Percentiles rank a stretch among this genome's conserved stretches.
Conservation (phyloP, 2,797 vertebrate genomes). For the Ataeniobius toweri region DNA sequence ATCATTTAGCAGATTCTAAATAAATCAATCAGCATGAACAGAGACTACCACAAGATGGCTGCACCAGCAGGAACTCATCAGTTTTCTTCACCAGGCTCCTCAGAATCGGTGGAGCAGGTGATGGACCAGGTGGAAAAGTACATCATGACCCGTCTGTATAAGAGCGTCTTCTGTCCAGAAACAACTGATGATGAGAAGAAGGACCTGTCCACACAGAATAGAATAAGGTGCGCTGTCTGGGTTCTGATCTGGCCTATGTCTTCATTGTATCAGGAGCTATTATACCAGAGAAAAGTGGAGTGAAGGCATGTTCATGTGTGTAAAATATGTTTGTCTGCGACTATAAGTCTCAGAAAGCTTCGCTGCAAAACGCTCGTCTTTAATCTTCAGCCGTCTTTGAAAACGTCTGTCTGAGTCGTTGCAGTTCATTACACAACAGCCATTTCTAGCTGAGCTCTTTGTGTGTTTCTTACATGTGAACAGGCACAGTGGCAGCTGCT, state of each 20-base stretch:
- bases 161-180: conserved; percentile 96
- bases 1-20: background rate
- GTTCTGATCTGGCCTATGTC: background rate
- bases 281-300: too few relatives aligned
- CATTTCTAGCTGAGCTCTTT: conserved; percentile 22
- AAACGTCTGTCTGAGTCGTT: conserved; percentile 24
- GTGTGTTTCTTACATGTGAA: background rate
- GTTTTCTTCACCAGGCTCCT: conserved; percentile 80
- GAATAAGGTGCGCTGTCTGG: conserved; percentile 85
- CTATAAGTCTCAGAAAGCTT: background rate
- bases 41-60: conserved; percentile 16
- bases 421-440: conserved; percentile 21
- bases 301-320: too few relatives aligned
- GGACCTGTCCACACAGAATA: conserved; percentile 90
- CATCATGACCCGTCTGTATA: conserved; percentile 97
- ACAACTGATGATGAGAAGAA: conserved; percentile 97
- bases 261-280: too few relatives aligned
- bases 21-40: background rate
- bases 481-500: conserved; percentile 15
- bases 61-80: background rate
- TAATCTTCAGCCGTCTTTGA: conserved; percentile 25
- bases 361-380: background rate
- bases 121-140: conserved; percentile 98
- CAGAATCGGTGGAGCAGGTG: conserved; percentile 91
- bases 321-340: background rate